These are phyloP conservation scores for Atopsyche davidsoni DNA, from an alignment of 1,140 invertebrate genomes.

Conservation along the genomic window DNA sequence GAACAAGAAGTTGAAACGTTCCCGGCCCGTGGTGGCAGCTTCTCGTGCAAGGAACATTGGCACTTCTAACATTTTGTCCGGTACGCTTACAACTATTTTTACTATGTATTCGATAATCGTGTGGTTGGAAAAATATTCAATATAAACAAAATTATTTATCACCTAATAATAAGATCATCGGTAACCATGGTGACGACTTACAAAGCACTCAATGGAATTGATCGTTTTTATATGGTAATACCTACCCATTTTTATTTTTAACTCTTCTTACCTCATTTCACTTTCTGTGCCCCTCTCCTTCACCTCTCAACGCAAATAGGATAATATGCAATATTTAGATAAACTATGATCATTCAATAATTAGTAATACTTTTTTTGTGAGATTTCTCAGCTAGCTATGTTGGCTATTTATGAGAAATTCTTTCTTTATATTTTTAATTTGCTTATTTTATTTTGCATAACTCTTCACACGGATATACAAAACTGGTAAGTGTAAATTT, in stretches of 20 bases:
- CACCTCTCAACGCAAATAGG: conserved; percentile 1
- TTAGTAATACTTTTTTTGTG: too few species aligned
- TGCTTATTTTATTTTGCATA: conserved; percentile 12
- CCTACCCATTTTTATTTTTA: conserved; percentile 14
- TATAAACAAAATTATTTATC: conserved; percentile 8
- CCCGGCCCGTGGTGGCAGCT: conserved; percentile 14
- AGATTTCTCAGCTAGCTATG: too few species aligned
- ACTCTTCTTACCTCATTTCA: conserved; percentile 2
- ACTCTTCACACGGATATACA: conserved; percentile 1
- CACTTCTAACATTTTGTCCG: conserved; percentile 28
- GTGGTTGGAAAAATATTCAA: conserved; percentile 31
- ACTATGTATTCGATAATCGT: conserved; percentile 18
- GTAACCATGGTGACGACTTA: too few species aligned
- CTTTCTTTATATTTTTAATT: too few species aligned
- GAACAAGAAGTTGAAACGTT: conserved; percentile 15
- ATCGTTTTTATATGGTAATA: too few species aligned
- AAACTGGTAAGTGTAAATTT: conserved; percentile 6
- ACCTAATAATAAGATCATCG: too few species aligned
- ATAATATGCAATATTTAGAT: too few species aligned
- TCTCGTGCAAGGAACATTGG: conserved; percentile 6
- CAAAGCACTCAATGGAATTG: too few species aligned
- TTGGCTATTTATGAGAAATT: too few species aligned
- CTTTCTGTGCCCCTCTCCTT: neutral
- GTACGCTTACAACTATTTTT: conserved; percentile 20
- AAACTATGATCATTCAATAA: too few species aligned